Conservation (phyloP, 2,113 vertebrate genomes). For the Candoia aspera region DNA sequence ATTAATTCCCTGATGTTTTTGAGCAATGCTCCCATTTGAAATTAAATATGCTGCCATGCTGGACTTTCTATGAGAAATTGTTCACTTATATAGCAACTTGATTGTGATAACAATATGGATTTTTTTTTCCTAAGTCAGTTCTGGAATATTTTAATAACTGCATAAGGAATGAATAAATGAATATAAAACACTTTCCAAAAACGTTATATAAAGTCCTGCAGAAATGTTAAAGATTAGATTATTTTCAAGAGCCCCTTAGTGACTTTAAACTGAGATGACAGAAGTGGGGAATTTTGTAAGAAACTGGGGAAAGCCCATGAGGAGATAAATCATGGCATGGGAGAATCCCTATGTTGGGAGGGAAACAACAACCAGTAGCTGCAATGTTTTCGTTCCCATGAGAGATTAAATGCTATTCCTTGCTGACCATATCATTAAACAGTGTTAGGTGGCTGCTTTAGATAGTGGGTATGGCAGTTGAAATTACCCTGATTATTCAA, state of each 20-base stretch:
- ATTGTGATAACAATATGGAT: background rate
- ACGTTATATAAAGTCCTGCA: background rate
- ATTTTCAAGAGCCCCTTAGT: background rate
- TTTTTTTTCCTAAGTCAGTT: background rate
- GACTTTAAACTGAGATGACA: background rate
- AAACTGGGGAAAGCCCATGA: background rate
- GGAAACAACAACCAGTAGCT: background rate
- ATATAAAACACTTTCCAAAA: background rate
- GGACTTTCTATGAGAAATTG: background rate
- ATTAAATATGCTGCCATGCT: background rate
- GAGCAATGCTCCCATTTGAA: background rate
- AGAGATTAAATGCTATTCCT: background rate
- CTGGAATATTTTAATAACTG: background rate
- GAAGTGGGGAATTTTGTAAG: background rate
- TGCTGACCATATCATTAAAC: background rate
- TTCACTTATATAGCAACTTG: background rate
- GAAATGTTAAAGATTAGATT: background rate
- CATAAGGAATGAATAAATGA: background rate
- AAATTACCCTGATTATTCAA: background rate
- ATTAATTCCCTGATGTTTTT: background rate
- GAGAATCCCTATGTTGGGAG: background rate
- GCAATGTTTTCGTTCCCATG: background rate
- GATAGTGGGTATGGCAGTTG: background rate
- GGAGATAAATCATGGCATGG: background rate
- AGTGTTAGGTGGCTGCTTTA: background rate